These are phyloP conservation scores for Telmatochromis sp. DNA, from an alignment of 2,113 vertebrate genomes.

Conservation along the genomic window DNA sequence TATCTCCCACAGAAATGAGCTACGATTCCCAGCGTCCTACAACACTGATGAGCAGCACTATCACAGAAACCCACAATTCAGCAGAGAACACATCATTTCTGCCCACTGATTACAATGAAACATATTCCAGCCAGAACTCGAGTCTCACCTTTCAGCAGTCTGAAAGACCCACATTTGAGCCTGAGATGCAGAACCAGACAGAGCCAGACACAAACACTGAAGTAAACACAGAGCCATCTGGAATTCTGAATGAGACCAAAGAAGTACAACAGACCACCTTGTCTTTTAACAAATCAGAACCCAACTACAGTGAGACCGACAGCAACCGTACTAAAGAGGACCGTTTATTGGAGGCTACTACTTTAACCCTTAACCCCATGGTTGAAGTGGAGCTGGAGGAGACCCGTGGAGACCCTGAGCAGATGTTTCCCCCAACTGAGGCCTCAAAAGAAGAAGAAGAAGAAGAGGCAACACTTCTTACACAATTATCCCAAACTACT, in stretches of 20 bases:
- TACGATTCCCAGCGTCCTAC: background rate
- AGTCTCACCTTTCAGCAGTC: conserved; percentile 36
- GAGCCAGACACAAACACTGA: background rate
- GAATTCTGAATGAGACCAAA: background rate
- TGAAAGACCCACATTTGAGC: conserved; percentile 19
- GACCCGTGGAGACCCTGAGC: background rate
- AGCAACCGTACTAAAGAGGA: background rate
- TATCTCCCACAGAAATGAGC: background rate
- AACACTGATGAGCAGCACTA: background rate
- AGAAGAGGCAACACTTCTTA: background rate
- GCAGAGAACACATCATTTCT: background rate
- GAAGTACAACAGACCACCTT: background rate
- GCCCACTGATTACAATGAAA: background rate
- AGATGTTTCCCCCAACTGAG: background rate
- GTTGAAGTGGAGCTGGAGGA: conserved; percentile 18
- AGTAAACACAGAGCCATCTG: background rate
- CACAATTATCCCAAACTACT: background rate
- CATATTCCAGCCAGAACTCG: background rate
- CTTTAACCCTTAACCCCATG: background rate
- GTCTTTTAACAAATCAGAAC: background rate
- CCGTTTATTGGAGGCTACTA: background rate
- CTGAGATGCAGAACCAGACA: conserved; percentile 14
- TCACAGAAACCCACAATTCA: background rate
- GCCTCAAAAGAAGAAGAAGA: background rate
- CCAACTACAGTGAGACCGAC: background rate